phyloP scores from a whole-genome alignment of 2,797 vertebrate genomes.

The Petrocephalus sullivani region DNA sequence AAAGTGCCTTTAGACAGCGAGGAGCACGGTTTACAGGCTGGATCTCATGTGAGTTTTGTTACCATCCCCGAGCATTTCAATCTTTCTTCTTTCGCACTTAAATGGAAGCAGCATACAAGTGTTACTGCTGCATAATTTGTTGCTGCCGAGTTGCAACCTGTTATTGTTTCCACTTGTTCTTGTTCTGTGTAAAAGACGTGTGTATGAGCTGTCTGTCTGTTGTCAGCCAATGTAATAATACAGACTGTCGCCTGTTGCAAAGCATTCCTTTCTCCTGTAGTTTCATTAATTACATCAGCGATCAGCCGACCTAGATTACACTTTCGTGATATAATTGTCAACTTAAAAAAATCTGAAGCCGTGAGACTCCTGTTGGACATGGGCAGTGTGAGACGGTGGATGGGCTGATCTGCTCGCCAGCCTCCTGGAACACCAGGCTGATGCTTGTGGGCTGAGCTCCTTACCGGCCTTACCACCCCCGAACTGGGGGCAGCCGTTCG shows the following conservation, averaged over 20 bases:
- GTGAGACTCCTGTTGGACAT: background rate
- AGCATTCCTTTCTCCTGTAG: background rate
- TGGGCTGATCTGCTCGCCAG: background rate
- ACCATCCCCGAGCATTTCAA: background rate
- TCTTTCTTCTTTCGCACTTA: background rate
- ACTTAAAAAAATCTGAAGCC: background rate
- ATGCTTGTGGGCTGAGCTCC: background rate
- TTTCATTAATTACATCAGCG: background rate
- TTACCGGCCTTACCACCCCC: no score
- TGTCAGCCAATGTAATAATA: background rate
- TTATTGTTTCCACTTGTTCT: background rate
- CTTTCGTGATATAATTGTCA: background rate
- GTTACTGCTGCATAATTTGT: background rate
- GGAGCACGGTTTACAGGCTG: background rate
- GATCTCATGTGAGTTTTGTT: background rate
- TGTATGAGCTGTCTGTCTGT: background rate
- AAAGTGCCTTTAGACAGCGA: background rate
- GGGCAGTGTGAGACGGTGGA: background rate
- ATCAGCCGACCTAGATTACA: background rate
- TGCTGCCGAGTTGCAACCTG: background rate
- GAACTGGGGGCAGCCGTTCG: background rate
- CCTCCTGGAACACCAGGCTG: background rate
- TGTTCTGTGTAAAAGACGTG: background rate
- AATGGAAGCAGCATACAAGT: background rate
- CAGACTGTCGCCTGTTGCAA: background rate